Base-by-base conservation (phyloP, 2,888 invertebrate genomes). In the Dryobotodes eremita region DNA sequence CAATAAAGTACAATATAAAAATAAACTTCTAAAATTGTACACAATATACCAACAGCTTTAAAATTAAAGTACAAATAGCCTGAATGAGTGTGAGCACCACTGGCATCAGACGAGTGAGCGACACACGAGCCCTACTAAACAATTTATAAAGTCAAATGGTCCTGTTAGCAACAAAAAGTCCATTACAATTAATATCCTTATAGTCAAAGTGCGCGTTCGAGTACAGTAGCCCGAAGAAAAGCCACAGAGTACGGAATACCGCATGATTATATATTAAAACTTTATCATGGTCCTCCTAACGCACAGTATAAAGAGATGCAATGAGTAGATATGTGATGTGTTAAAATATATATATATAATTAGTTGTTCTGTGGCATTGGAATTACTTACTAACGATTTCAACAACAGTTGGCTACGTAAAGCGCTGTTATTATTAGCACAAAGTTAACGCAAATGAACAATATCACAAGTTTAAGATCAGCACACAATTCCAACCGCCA, bases 241-340 rank as follows among this genome's bases (percentile, higher is more conserved):
- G 86, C 86, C 82, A 80, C 83, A 85, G 57, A 72, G 62, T 73
- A 86, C 88, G 82, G 79, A 88, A 85, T 75, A 85, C 83, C 79
- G 87, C 80, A 77, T 80, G 82, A 72, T 76, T 88, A 76, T 84
- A 89, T 88, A 88, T 83, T 89, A 87, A 89, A 90, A 87, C 76
- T 85, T 88, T 89, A 88, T 89, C 88, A 92, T 96, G 96, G 96
- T 96, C 96, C 95, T 94, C 94, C 93, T 93, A 94, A 94, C 95
- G 94, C 95, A 93, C 94, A 92, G 94, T 96, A 95, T 92, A 95
- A 94, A 85, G 94, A 92, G 90, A 93, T 92, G 95, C 95, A 96
- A 94, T 94, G 95, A 95, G 94, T 95, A 95, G 95, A 95, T 96
- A 96, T 96, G 96, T 96, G 95, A 95, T 94, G 95, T 95, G 92